Percentiles rank a stretch among this genome's conserved stretches.
Conservation (phyloP, 2,888 invertebrate genomes). For the Acanthosepion lycidas region DNA sequence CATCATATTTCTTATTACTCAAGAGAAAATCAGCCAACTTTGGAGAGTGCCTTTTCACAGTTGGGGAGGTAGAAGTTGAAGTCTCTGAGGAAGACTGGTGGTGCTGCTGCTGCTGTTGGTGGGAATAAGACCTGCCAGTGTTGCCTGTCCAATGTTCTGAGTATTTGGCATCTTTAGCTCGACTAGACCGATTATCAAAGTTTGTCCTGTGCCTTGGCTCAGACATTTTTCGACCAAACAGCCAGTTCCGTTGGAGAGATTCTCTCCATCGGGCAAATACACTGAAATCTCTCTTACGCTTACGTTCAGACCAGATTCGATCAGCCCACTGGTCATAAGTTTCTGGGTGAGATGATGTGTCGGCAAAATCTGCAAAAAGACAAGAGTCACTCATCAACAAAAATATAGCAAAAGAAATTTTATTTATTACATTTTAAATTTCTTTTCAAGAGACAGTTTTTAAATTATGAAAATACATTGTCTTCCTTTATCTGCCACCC, state of each 20-base stretch:
- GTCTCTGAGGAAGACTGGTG: background rate
- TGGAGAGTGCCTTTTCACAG: background rate
- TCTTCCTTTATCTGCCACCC: no score
- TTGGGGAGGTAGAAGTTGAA: background rate
- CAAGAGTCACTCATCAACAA: background rate
- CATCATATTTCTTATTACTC: slow-evolving; percentile 40
- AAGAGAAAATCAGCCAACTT: background rate
- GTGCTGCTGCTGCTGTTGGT: background rate
- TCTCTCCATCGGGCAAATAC: background rate
- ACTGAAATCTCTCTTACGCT: background rate
- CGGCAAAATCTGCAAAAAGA: slow-evolving; percentile 13
- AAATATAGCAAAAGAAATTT: background rate
- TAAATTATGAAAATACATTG: no score
- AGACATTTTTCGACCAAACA: background rate
- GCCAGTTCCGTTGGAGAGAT: background rate
- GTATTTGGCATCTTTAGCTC: background rate
- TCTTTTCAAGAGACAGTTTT: no score
- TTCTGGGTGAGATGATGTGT: background rate
- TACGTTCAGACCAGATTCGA: slow-evolving; percentile 25
- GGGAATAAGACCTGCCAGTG: background rate
- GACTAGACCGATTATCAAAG: background rate
- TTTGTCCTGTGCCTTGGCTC: background rate
- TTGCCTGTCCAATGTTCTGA: background rate
- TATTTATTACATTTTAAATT: no score
- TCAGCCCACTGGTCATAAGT: slow-evolving; percentile 35